These are phyloP conservation scores for Danaus chrysippus DNA, from an alignment of 2,888 invertebrate genomes.

Conservation along the genomic window DNA sequence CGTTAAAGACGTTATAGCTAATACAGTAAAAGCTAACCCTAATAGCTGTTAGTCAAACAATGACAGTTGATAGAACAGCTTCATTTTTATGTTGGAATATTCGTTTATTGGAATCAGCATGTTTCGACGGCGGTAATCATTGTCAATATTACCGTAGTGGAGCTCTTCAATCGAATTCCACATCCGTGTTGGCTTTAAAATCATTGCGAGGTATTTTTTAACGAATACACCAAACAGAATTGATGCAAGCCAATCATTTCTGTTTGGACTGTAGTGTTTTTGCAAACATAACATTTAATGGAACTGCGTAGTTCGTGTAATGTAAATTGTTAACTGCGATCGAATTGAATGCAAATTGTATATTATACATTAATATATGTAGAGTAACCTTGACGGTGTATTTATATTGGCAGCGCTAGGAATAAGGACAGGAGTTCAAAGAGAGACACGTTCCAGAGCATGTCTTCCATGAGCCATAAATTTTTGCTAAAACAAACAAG, in stretches of 20 bases:
- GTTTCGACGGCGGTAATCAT: conserved; percentile 51
- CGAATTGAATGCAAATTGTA: too few relatives aligned
- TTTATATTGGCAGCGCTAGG: conserved; percentile 21
- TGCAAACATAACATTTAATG: conserved; percentile 5
- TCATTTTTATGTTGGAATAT: conserved; percentile 61
- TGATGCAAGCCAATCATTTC: conserved; percentile 25
- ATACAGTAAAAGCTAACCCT: conserved; percentile 44
- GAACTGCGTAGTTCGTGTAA: background rate
- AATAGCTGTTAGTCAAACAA: conserved; percentile 45
- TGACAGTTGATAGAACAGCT: conserved; percentile 56
- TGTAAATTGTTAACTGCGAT: too few relatives aligned
- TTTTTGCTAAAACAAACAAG: conserved; percentile 70
- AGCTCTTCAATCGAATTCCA: conserved; percentile 34
- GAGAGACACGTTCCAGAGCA: conserved; percentile 45
- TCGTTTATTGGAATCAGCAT: conserved; percentile 55
- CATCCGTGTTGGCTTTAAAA: conserved; percentile 33
- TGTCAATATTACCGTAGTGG: conserved; percentile 36
- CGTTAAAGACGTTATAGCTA: conserved; percentile 33
- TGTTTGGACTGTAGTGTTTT: conserved; percentile 17
- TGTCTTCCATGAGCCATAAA: conserved; percentile 60
- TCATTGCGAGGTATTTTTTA: conserved; percentile 31
- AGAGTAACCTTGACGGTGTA: too few relatives aligned
- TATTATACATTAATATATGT: too few relatives aligned
- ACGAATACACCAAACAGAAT: conserved; percentile 28
- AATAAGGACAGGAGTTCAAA: conserved; percentile 50